These are phyloP conservation scores for Paradoxurus hermaphroditus DNA, from an alignment of 2,113 vertebrate species.

Conservation along the genomic window DNA sequence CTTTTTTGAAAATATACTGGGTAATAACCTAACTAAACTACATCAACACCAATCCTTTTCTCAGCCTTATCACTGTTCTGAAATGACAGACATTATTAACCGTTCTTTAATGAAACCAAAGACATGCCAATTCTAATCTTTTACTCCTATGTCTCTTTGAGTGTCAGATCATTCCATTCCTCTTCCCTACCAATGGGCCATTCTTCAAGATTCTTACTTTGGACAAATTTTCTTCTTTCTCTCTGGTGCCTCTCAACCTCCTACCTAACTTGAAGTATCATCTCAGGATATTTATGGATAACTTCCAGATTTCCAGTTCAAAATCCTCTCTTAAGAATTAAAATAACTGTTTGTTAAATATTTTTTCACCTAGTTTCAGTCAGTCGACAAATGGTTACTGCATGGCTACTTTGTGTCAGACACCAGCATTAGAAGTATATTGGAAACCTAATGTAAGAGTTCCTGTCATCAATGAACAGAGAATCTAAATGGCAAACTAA, in stretches of 20 bases:
- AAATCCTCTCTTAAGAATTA: neutral
- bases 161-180: neutral
- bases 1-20: conserved; percentile 3
- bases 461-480: neutral
- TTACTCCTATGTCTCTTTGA: neutral
- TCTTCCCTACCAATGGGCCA: neutral
- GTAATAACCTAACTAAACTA: neutral
- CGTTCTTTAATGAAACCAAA: neutral
- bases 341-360: neutral
- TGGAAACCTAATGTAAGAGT: neutral
- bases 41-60: neutral
- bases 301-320: neutral
- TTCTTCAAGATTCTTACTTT: neutral
- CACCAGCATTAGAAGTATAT: neutral
- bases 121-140: neutral
- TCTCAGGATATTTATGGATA: neutral
- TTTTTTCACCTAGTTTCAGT: neutral
- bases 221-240: neutral
- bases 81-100: neutral
- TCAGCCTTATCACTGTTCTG: neutral
- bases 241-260: neutral
- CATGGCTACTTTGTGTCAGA: neutral
- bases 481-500: neutral
- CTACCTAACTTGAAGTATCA: conserved; percentile 35
- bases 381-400: neutral